phyloP scores from a whole-genome alignment of 2,888 invertebrate species.

The Sarcophaga caerulescens region DNA sequence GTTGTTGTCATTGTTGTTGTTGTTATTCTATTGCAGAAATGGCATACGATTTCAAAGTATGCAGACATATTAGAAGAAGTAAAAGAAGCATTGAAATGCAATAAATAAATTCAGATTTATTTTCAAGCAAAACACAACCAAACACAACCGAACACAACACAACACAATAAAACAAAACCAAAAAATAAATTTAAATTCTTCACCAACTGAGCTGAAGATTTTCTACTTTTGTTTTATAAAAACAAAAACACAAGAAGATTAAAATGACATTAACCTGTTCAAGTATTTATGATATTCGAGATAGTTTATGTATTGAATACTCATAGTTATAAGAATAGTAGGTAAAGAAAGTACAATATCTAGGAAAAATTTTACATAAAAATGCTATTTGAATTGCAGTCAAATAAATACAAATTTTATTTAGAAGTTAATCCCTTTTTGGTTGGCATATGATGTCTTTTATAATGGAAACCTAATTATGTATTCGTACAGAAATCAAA shows the following conservation, averaged over 20 bases:
- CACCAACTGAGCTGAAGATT: background rate
- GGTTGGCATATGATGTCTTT: no score
- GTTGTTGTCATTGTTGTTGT: slow-evolving; percentile 8
- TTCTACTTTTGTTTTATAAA: background rate
- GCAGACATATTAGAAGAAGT: background rate
- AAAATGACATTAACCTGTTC: slow-evolving; percentile 44
- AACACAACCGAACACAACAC: no score
- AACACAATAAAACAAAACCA: background rate
- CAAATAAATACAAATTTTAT: no score
- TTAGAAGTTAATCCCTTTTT: no score
- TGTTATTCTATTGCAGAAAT: slow-evolving; percentile 27
- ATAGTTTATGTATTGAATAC: background rate
- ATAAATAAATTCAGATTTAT: slow-evolving; percentile 44
- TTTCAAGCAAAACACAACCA: background rate
- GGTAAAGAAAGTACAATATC: no score
- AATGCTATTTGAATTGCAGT: no score
- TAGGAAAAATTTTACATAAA: no score
- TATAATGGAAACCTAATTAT: no score
- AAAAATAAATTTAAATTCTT: background rate
- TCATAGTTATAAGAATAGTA: no score
- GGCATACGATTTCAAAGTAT: slow-evolving; percentile 58
- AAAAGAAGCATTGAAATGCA: slow-evolving; percentile 37
- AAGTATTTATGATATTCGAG: slow-evolving; percentile 20
- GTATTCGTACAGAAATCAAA: no score
- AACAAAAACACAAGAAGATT: slow-evolving; percentile 28